These are phyloP conservation scores for Lordiphosa clarofinis DNA, from an alignment of 1,140 invertebrate species.

Conservation along the genomic window DNA sequence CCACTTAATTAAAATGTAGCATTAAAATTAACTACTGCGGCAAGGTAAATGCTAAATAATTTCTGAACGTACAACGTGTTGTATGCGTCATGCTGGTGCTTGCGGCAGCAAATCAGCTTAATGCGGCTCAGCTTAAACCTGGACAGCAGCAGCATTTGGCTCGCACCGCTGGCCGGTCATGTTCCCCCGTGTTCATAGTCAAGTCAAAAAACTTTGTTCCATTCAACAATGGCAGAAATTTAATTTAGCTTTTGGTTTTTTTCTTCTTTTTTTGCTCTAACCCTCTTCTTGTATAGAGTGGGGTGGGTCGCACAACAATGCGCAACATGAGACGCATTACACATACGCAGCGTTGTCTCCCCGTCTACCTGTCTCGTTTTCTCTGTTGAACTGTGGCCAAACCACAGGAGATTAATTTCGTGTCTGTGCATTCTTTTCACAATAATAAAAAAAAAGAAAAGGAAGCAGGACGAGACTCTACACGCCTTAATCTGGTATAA, in stretches of 20 bases:
- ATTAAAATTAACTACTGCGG: slow-evolving; percentile 56
- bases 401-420: slow-evolving; percentile 71
- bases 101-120: slow-evolving; percentile 58
- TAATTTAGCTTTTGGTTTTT: slow-evolving; percentile 65
- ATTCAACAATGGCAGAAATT: slow-evolving; percentile 63
- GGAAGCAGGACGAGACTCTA: slow-evolving; percentile 18
- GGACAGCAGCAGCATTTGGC: slow-evolving; percentile 4
- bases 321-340: slow-evolving; percentile 54
- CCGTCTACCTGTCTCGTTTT: slow-evolving; percentile 18
- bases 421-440: slow-evolving; percentile 64
- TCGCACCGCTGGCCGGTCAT: slow-evolving; percentile 7
- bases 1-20: slow-evolving; percentile 62
- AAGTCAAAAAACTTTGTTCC: slow-evolving; percentile 4
- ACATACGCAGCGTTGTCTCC: slow-evolving; percentile 60
- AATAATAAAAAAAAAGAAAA: slow-evolving; percentile 6
- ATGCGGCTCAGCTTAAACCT: slow-evolving; percentile 47
- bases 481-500: slow-evolving; percentile 41
- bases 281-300: slow-evolving; percentile 30
- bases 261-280: too few relatives aligned
- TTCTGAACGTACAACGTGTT: slow-evolving; percentile 19
- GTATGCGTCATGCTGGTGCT: slow-evolving; percentile 52
- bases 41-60: slow-evolving; percentile 42
- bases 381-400: slow-evolving; percentile 17
- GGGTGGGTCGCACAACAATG: slow-evolving; percentile 9
- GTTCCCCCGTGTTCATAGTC: slow-evolving; percentile 2